Base-by-base conservation (phyloP, 2,888 invertebrate genomes). In the Metacarcinus magister region DNA sequence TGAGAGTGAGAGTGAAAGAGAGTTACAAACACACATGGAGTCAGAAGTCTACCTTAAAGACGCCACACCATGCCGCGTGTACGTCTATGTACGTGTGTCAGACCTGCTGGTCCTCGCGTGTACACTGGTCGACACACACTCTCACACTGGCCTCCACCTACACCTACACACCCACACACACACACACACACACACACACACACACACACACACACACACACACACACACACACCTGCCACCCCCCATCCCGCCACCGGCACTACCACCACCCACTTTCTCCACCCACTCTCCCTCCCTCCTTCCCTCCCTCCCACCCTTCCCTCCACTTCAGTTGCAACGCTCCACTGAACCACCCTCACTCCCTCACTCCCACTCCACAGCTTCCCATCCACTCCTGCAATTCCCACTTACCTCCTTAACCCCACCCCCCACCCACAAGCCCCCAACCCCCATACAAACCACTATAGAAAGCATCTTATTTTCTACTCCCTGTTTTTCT, bases 91-190 rank as follows among this genome's bases (percentile, higher is more conserved):
- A 32, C 23, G 82, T 82, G 82, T 32, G 82, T 82, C 82, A 82
- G 82, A 82, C 82, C 32, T 82, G 82, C 32, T 82, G 82, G 82
- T 82, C 82, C 82, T 32, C 82, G 82, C 82, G 82, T 82, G 82
- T 28, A 82, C 82, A 82, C 82, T 32, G 82, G 32, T 32, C 82
- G 82, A 82, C 82, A 82, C 82, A 82, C 82, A 82, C 82, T 82
- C 82, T 82, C 82, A 82, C 82, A 82, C 82, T 82, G 82, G 82
- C 82, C 82, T 82, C 82, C 82, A 82, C 82, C 32, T 8, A 28
- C 32, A 82, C 82, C 32, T 32, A 82, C 82, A 32, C 32, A 28
- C 32, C 32, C 82, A n/a, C 82, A n/a, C 32, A 67, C 19, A 75
- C 82, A 32, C 82, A 82, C 82, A 82, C 82, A 82, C 32, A 82